Base-by-base conservation (phyloP, 53 echinoderm and acorn worm genomes). In the Crossaster papposus region DNA sequence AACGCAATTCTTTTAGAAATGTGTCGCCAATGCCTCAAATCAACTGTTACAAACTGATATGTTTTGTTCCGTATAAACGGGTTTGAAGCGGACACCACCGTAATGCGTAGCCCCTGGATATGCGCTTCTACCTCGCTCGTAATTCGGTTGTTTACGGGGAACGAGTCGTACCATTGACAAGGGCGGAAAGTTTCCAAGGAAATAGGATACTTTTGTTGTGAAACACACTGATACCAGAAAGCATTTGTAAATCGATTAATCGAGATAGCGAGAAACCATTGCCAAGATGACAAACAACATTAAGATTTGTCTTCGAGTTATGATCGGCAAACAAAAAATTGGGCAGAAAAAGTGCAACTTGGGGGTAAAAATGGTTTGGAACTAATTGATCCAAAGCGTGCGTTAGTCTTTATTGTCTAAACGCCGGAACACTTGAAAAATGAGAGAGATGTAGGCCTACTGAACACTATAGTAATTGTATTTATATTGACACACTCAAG, bases 191-290 rank as follows among this genome's bases (percentile, higher is more conserved):
- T 23, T 14, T 38, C 36, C 68, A 36, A 33, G 15, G 82, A 82
- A 82, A 82, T 22, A 11, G 14, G 82, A 82, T 82, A 82, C 26
- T 68, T 68, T 82, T 82, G 82, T 82, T 82, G 37, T 82, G 65
- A 36, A 82, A 82, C 82, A 82, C 30, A 82, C 22, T 17, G 13
- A 2, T 64, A 38, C n/a, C 64, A 82, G 65, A 82, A 82, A 82
- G 82, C 82, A 82, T 65, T 82, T 82, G 44, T 82, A 82, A 82
- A 65, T 82, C 82, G 35, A 82, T 82, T 82, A 82, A 82, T 38
- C 54, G 30, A 36, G 50, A 82, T 65, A 14, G 50, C 38, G 26
- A 36, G 44, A 65, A 68, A 36, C 58, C 11, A 63, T 32, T 62
- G 24, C 12, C 20, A 2, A 29, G 18, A 68, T 81, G 81, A 81